Evolutionary conservation across 2,797 vertebrate species (phyloP).

Genomic region (Spinus olivaceus): DNA sequence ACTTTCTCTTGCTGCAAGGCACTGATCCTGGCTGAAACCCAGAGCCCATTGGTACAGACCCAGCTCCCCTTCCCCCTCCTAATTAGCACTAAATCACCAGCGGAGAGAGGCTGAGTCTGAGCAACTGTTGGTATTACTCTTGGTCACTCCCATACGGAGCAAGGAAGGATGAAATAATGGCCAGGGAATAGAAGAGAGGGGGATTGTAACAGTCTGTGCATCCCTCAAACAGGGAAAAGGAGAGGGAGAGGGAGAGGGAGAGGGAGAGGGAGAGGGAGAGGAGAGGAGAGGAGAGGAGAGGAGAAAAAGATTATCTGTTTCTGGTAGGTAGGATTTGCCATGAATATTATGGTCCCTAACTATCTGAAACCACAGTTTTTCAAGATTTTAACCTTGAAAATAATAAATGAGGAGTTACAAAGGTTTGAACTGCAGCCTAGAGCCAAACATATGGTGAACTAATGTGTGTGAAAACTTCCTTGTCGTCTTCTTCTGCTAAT

Average conservation of each 20-base stretch:
- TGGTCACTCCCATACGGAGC: neutral
- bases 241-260: no score
- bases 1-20: neutral
- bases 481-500: neutral
- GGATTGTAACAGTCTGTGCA: neutral
- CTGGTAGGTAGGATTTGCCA: neutral
- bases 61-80: neutral
- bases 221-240: neutral
- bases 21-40: slow-evolving; percentile 5
- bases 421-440: neutral
- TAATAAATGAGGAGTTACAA: slow-evolving; percentile 22
- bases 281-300: neutral
- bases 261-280: no score
- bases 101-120: neutral
- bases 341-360: neutral
- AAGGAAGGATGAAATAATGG: neutral
- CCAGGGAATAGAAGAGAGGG: neutral
- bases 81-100: neutral
- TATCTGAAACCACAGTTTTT: neutral
- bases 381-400: slow-evolving; percentile 17
- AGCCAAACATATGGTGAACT: slow-evolving; percentile 34
- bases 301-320: neutral
- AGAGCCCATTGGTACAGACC: neutral
- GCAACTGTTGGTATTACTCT: neutral
- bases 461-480: slow-evolving; percentile 15